These are phyloP conservation scores for Plutella xylostella DNA, from an alignment of 2,888 invertebrate genomes.

Conservation along the genomic window DNA sequence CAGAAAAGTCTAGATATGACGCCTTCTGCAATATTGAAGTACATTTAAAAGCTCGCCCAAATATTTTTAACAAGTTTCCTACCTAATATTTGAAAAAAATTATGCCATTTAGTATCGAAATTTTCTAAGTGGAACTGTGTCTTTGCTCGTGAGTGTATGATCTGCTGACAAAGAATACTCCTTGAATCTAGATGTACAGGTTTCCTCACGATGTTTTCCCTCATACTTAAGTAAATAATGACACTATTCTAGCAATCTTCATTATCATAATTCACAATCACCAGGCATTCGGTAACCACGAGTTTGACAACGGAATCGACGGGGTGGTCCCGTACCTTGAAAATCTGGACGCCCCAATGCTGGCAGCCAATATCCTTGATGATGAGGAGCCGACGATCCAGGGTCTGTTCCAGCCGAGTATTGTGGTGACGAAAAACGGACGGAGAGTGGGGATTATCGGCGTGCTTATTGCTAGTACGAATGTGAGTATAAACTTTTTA, in stretches of 20 bases:
- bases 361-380: constrained; percentile 82
- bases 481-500: constrained; percentile 39
- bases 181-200: no score
- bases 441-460: constrained; percentile 84
- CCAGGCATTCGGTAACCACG: constrained; percentile 88
- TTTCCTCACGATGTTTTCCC: no score
- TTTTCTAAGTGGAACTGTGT: no score
- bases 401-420: constrained; percentile 74
- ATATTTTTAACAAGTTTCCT: no score
- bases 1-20: no score
- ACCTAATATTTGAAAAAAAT: no score
- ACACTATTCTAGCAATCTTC: background rate
- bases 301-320: constrained; percentile 82
- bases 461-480: constrained; percentile 60
- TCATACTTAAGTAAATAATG: no score
- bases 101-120: no score
- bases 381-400: constrained; percentile 76
- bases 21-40: no score
- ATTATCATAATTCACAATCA: background rate
- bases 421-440: constrained; percentile 72
- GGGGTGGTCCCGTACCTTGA: constrained; percentile 80
- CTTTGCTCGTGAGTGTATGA: no score
- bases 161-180: no score
- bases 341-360: constrained; percentile 72
- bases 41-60: no score